Percentiles rank a stretch among this genome's conserved stretches.
phyloP scores from a whole-genome alignment of 2,888 invertebrate species.

The Eugnorisma glareosa region DNA sequence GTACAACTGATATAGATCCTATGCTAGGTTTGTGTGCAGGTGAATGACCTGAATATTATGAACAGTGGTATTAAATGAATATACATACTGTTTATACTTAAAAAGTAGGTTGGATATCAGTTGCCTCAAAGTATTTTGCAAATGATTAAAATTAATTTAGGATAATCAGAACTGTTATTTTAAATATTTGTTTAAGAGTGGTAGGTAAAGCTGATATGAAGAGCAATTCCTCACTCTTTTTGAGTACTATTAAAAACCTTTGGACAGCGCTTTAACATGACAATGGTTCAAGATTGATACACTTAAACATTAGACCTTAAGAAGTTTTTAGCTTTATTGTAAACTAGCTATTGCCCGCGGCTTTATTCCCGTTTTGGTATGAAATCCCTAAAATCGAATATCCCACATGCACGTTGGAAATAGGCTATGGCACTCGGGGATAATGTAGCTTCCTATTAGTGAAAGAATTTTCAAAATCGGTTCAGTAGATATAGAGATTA shows the following conservation, averaged over 20 bases:
- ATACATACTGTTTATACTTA: not conserved
- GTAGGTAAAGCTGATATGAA: too few species aligned
- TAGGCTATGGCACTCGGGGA: too few species aligned
- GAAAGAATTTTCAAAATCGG: too few species aligned
- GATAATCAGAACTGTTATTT: not conserved
- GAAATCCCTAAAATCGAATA: too few species aligned
- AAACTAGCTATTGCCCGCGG: too few species aligned
- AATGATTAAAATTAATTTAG: slow-evolving; percentile 6
- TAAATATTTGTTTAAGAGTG: not conserved
- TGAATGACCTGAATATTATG: slow-evolving; percentile 73
- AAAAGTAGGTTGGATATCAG: not conserved
- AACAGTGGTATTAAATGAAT: slow-evolving; percentile 65
- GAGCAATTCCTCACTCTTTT: not conserved
- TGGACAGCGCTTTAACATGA: not conserved
- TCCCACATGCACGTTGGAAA: too few species aligned
- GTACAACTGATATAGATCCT: slow-evolving; percentile 58
- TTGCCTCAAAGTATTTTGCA: not conserved
- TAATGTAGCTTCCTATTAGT: too few species aligned
- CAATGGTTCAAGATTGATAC: not conserved
- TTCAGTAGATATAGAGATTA: too few species aligned
- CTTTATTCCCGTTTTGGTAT: too few species aligned
- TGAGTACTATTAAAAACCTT: too few species aligned
- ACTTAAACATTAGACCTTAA: not conserved
- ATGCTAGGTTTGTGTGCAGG: slow-evolving; percentile 69
- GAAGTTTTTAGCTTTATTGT: not conserved